Conservation (phyloP, 2,797 vertebrate genomes). For the Hippopotamyrus pictus region DNA sequence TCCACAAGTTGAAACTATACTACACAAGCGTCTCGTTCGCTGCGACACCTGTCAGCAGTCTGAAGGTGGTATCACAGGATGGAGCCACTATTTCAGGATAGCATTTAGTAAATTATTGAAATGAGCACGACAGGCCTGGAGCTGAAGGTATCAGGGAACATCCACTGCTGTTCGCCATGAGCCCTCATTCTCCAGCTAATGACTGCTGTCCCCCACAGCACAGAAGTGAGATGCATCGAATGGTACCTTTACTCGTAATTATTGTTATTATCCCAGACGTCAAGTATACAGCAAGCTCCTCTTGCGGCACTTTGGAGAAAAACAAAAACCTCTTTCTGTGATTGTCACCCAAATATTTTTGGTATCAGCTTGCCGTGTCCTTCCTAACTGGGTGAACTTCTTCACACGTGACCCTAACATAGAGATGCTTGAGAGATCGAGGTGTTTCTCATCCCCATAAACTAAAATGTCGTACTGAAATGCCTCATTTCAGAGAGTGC, state of each 20-base stretch:
- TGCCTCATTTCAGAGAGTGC: background rate
- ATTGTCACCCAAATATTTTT: background rate
- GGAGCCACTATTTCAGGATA: slow-evolving; percentile 26
- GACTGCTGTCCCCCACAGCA: slow-evolving; percentile 45
- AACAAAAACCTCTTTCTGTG: slow-evolving; percentile 5
- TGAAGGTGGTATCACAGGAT: slow-evolving; percentile 25
- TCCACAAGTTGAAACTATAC: slow-evolving; percentile 25
- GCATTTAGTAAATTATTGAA: slow-evolving; percentile 44
- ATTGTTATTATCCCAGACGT: slow-evolving; percentile 38
- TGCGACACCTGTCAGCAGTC: slow-evolving; percentile 35
- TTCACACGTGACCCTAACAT: background rate
- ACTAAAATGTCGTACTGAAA: background rate
- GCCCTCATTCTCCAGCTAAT: background rate
- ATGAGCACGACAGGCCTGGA: slow-evolving; percentile 51
- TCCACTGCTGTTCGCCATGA: slow-evolving; percentile 25
- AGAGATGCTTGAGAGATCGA: background rate
- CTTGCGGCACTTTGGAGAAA: slow-evolving; percentile 14
- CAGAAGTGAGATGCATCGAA: slow-evolving; percentile 26
- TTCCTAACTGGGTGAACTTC: background rate
- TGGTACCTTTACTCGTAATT: slow-evolving; percentile 39
- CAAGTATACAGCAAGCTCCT: slow-evolving; percentile 20
- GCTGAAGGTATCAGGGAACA: slow-evolving; percentile 47
- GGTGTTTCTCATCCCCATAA: background rate
- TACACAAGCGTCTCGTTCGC: slow-evolving; percentile 29
- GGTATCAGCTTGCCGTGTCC: background rate